phyloP scores from a whole-genome alignment of 2,888 invertebrate species.

The Yponomeuta malinellus region DNA sequence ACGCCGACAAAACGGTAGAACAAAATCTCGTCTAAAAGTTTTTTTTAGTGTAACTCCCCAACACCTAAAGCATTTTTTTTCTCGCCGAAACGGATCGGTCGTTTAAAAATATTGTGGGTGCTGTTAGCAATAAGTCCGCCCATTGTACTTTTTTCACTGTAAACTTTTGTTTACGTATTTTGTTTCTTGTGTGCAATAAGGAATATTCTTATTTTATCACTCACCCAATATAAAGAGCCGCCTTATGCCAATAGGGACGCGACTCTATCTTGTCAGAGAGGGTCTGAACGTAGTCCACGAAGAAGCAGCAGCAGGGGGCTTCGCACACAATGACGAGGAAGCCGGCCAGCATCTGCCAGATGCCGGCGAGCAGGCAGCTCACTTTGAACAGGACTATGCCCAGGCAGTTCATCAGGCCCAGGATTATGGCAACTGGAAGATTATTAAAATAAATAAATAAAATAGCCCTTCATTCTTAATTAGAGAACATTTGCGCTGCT shows the following conservation, averaged over 20 bases:
- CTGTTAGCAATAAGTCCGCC: too few relatives aligned
- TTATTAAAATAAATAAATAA: neutral
- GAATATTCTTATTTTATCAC: slow-evolving; percentile 39
- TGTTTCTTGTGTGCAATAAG: too few relatives aligned
- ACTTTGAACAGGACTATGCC: slow-evolving; percentile 79
- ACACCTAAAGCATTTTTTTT: too few relatives aligned
- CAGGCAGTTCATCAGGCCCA: slow-evolving; percentile 86
- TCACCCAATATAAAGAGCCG: slow-evolving; percentile 89
- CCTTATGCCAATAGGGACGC: slow-evolving; percentile 93
- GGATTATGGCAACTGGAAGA: slow-evolving; percentile 86
- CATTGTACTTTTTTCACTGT: too few relatives aligned
- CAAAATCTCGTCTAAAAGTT: too few relatives aligned
- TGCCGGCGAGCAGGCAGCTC: slow-evolving; percentile 83
- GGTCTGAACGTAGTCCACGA: slow-evolving; percentile 94
- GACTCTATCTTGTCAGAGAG: slow-evolving; percentile 88
- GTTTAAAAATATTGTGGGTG: too few relatives aligned
- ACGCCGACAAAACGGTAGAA: too few relatives aligned
- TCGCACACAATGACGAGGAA: slow-evolving; percentile 92
- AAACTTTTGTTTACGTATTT: too few relatives aligned
- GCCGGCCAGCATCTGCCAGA: slow-evolving; percentile 92
- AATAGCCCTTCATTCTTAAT: too few relatives aligned
- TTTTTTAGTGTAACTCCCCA: too few relatives aligned
- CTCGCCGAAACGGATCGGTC: too few relatives aligned
- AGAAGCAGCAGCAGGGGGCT: slow-evolving; percentile 98
- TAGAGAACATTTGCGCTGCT: too few relatives aligned